Conservation (phyloP, 2,797 vertebrate genomes). For the Sandelia bainsii region DNA sequence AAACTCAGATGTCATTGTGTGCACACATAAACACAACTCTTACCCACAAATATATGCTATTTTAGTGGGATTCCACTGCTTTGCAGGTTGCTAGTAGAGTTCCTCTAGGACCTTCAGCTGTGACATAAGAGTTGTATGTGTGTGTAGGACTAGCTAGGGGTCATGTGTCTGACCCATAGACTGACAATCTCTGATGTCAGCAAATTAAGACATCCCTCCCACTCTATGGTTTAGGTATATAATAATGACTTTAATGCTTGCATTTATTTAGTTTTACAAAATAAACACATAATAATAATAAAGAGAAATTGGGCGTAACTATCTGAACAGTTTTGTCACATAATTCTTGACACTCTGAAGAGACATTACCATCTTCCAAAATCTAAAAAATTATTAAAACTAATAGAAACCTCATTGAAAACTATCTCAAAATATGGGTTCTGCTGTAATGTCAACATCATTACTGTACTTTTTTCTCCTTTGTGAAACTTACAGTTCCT, state of each 20-base stretch:
- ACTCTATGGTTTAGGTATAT: too few relatives aligned
- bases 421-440: too few relatives aligned
- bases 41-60: not conserved
- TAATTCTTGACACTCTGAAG: too few relatives aligned
- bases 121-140: conserved; percentile 31
- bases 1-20: conserved; percentile 21
- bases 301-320: too few relatives aligned
- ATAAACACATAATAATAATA: too few relatives aligned
- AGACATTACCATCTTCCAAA: too few relatives aligned
- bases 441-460: too few relatives aligned
- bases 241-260: too few relatives aligned
- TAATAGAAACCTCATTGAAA: too few relatives aligned
- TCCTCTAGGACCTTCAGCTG: conserved; percentile 26
- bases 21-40: conserved; percentile 42
- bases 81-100: conserved; percentile 26
- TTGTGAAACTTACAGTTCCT: conserved; percentile 24
- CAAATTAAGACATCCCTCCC: not conserved
- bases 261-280: too few relatives aligned
- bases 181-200: not conserved
- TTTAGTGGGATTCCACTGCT: conserved; percentile 33
- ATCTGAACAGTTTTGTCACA: too few relatives aligned
- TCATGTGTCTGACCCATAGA: not conserved
- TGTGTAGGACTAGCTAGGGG: not conserved
- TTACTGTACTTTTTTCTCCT: not conserved
- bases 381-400: too few relatives aligned